These are phyloP conservation scores for Enteromius paludinosus DNA, from an alignment of 2,797 vertebrate species.

Conservation along the genomic window DNA sequence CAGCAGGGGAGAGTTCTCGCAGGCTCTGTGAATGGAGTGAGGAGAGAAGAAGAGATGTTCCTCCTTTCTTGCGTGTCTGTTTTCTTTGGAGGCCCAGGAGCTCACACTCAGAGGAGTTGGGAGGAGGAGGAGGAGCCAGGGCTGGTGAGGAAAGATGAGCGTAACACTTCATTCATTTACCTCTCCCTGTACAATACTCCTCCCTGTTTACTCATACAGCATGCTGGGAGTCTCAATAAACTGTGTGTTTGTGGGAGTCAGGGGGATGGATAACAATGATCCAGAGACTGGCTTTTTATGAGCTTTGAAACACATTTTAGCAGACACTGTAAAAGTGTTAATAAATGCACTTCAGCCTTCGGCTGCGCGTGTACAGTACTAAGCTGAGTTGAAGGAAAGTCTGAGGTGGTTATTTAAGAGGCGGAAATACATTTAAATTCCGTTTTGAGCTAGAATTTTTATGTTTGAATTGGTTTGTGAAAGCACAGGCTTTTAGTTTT, in stretches of 20 bases:
- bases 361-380: not conserved
- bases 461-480: not conserved
- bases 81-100: conserved; percentile 77
- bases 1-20: conserved; percentile 63
- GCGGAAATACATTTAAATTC: not conserved
- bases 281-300: conserved; percentile 41
- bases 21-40: conserved; percentile 71
- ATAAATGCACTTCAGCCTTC: not conserved
- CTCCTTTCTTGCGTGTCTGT: conserved; percentile 79
- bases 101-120: conserved; percentile 79
- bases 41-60: conserved; percentile 71
- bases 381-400: not conserved
- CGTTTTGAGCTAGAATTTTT: not conserved
- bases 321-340: conserved; percentile 11
- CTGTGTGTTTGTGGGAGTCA: conserved; percentile 16
- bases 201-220: conserved; percentile 47
- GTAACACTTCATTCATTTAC: conserved; percentile 82
- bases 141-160: conserved; percentile 71
- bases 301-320: conserved; percentile 30
- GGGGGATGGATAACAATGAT: conserved; percentile 37
- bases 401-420: not conserved
- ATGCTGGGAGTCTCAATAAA: conserved; percentile 43
- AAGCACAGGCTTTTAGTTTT: not conserved
- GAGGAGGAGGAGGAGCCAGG: conserved; percentile 71
- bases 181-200: conserved; percentile 54